These are phyloP conservation scores for Saccopteryx bilineata DNA, from an alignment of 2,113 vertebrate species.

Conservation along the genomic window DNA sequence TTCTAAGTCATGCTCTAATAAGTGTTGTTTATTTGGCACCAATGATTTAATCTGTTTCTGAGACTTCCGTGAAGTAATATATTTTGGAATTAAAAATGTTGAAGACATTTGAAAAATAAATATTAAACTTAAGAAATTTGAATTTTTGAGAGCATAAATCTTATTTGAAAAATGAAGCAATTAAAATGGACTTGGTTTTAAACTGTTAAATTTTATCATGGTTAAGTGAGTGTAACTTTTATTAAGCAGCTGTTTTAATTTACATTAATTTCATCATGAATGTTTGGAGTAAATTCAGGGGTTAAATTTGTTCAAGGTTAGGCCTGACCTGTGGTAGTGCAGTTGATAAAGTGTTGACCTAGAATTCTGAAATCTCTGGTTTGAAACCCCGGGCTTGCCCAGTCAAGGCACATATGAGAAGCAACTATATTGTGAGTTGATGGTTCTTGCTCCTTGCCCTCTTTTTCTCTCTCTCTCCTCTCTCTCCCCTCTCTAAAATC, in stretches of 20 bases:
- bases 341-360: too few relatives aligned
- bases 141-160: slow-evolving; percentile 30
- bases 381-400: too few relatives aligned
- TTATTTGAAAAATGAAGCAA: slow-evolving; percentile 11
- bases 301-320: slow-evolving; percentile 38
- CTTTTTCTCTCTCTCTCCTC: too few relatives aligned
- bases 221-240: neutral
- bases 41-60: slow-evolving; percentile 33
- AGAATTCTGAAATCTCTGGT: too few relatives aligned
- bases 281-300: neutral
- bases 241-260: slow-evolving; percentile 65
- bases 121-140: neutral
- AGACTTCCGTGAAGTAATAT: slow-evolving; percentile 1
- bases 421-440: too few relatives aligned
- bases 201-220: slow-evolving; percentile 45
- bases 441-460: too few relatives aligned
- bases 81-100: neutral
- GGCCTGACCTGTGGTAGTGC: too few relatives aligned
- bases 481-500: too few relatives aligned
- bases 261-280: neutral
- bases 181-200: slow-evolving; percentile 33
- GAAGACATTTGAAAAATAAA: neutral
- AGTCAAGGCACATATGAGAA: too few relatives aligned
- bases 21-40: slow-evolving; percentile 13
- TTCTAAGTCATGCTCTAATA: neutral